Conservation (phyloP, 2,888 invertebrate species). For the Nowickia ferox region DNA sequence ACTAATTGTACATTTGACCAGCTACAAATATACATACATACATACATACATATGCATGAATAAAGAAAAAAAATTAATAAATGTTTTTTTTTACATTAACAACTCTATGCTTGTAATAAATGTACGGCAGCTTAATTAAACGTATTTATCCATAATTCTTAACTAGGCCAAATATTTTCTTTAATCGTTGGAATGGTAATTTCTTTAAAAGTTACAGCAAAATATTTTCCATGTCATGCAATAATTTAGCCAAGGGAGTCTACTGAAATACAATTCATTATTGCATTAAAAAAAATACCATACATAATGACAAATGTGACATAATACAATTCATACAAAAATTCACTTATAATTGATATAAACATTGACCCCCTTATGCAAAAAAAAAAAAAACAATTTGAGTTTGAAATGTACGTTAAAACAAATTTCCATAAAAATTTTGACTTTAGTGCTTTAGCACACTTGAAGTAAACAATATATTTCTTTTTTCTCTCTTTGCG, state of each 20-base stretch:
- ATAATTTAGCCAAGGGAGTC: not conserved
- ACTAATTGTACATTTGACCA: no score
- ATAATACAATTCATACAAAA: slow-evolving; percentile 16
- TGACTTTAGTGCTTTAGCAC: no score
- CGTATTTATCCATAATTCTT: not conserved
- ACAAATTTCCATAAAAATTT: no score
- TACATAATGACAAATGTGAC: not conserved
- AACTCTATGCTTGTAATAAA: not conserved
- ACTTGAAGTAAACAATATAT: no score
- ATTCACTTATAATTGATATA: not conserved
- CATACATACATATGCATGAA: no score
- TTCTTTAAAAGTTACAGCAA: slow-evolving; percentile 24
- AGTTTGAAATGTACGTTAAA: no score
- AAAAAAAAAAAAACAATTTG: no score
- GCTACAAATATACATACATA: no score
- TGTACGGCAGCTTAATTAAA: not conserved
- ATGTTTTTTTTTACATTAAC: not conserved
- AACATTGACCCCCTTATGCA: no score
- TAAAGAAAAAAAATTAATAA: not conserved
- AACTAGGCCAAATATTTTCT: slow-evolving; percentile 53
- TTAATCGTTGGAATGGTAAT: slow-evolving; percentile 24
- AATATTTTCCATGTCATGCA: not conserved
- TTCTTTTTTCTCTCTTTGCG: no score
- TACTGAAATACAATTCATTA: not conserved
- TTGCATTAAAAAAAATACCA: not conserved